phyloP scores from a whole-genome alignment of 2,888 invertebrate species.

The Drosophila pullipes region DNA sequence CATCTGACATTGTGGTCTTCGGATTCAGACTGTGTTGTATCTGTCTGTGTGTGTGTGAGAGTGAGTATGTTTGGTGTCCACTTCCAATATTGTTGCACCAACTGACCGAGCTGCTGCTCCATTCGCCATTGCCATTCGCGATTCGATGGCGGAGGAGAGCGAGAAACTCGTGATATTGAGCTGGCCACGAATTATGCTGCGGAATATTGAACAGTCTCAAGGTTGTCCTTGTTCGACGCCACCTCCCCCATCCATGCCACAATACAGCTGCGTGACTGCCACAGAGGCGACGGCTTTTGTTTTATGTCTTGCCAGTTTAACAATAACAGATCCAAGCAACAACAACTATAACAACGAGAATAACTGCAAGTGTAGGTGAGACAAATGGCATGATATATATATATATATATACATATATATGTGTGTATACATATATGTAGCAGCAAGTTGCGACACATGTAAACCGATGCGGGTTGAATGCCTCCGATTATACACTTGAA shows the following conservation, averaged over 20 bases:
- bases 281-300: constrained; percentile 47
- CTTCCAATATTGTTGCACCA: constrained; percentile 48
- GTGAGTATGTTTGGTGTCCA: constrained; percentile 40
- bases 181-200: constrained; percentile 73
- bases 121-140: constrained; percentile 22
- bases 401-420: not conserved
- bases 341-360: constrained; percentile 19
- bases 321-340: constrained; percentile 33
- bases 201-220: constrained; percentile 77
- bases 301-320: constrained; percentile 44
- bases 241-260: constrained; percentile 4
- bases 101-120: constrained; percentile 17
- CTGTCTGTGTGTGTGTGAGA: not conserved
- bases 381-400: constrained; percentile 32
- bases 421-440: constrained; percentile 7
- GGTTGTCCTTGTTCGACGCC: constrained; percentile 53
- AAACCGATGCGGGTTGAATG: constrained; percentile 18
- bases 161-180: constrained; percentile 69
- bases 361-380: constrained; percentile 46
- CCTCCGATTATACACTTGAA: constrained; percentile 18
- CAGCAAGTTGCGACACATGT: constrained; percentile 31
- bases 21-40: constrained; percentile 14
- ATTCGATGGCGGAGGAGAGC: constrained; percentile 29
- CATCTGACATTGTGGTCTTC: constrained; percentile 49
- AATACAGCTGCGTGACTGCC: constrained; percentile 47